These are phyloP conservation scores for Lepidocyrtinus sp. DNA, from an alignment of 2,888 invertebrate species.

Conservation along the genomic window DNA sequence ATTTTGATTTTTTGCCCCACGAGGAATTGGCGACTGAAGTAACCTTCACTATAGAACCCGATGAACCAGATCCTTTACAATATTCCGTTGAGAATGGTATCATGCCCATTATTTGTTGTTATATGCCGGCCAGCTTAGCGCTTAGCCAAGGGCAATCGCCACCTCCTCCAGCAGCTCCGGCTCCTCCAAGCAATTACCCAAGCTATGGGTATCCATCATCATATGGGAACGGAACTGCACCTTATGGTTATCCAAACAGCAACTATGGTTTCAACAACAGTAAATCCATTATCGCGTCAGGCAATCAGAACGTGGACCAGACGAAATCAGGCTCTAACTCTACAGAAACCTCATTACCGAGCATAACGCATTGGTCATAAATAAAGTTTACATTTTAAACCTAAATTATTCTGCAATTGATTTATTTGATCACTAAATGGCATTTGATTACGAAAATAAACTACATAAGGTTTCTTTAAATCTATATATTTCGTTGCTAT, in stretches of 20 bases:
- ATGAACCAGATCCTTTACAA: constrained; percentile 63
- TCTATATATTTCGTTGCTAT: no score
- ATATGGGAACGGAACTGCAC: background rate
- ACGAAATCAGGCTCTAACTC: no score
- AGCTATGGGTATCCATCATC: constrained; percentile 11
- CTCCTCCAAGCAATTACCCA: background rate
- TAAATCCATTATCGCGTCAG: no score
- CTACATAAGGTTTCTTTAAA: no score
- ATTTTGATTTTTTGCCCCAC: constrained; percentile 60
- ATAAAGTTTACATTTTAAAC: no score
- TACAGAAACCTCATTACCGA: no score
- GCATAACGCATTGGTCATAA: no score
- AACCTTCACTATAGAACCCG: constrained; percentile 66
- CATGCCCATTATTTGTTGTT: constrained; percentile 67
- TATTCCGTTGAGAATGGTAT: constrained; percentile 64
- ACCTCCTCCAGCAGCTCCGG: background rate
- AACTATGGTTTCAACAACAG: no score
- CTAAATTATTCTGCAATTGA: no score
- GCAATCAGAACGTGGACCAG: no score
- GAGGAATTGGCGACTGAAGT: constrained; percentile 63
- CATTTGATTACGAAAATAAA: no score
- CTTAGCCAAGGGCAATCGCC: background rate
- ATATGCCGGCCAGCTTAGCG: constrained; percentile 59
- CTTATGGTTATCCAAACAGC: background rate
- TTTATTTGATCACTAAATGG: no score